These are phyloP conservation scores for Salticus scenicus DNA, from an alignment of 2,888 invertebrate genomes.

Conservation along the genomic window DNA sequence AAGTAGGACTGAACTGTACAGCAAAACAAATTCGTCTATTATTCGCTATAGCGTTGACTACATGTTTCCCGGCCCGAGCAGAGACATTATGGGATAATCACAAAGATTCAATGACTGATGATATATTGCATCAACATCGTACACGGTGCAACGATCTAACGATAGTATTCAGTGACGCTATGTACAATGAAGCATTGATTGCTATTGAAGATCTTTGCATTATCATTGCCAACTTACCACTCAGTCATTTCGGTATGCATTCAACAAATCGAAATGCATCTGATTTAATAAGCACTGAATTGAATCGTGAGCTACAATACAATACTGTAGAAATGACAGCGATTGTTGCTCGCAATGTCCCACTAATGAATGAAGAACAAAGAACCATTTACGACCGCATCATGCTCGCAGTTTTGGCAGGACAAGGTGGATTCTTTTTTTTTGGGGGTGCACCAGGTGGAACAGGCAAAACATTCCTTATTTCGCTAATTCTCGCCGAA, in stretches of 20 bases:
- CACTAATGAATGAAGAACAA: neutral
- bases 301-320: no score
- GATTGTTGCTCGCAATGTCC: conserved; percentile 1
- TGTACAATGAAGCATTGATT: conserved; percentile 53
- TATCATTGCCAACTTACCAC: conserved; percentile 31
- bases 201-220: conserved; percentile 41
- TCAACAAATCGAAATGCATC: no score
- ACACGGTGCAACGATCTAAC: conserved; percentile 31
- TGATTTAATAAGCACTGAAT: no score
- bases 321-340: neutral
- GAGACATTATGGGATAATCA: conserved; percentile 1
- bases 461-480: conserved; percentile 76
- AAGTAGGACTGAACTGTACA: conserved; percentile 41
- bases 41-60: conserved; percentile 36
- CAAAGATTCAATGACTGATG: conserved; percentile 10
- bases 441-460: conserved; percentile 76
- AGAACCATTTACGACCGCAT: conserved; percentile 11
- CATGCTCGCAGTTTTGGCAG: neutral
- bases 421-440: conserved; percentile 4
- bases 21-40: conserved; percentile 36
- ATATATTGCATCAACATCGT: conserved; percentile 25
- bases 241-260: neutral
- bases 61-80: conserved; percentile 28
- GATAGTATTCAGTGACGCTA: conserved; percentile 36
- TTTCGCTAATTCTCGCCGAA: conserved; percentile 75